Conservation (phyloP, 92 coral and sea anemone species). For the Porites divaricata region DNA sequence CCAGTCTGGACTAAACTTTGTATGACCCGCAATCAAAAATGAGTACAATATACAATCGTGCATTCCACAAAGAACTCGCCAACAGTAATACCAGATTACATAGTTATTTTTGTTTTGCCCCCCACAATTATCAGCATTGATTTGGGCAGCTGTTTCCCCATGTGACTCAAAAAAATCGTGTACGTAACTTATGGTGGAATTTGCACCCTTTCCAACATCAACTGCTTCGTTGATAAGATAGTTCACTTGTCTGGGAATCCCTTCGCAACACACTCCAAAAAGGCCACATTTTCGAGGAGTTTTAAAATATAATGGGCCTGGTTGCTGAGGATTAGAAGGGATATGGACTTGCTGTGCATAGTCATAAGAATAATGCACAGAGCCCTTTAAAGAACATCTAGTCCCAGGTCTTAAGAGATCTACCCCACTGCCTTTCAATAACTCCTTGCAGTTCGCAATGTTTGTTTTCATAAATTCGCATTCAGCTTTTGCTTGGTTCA, state of each 20-base stretch:
- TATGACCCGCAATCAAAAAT: conserved; percentile 20
- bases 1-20: conserved; percentile 53
- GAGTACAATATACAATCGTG: conserved; percentile 31
- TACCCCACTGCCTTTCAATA: conserved; percentile 28
- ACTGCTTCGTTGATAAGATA: conserved; percentile 64
- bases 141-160: conserved; percentile 52
- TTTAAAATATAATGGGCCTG: conserved; percentile 67
- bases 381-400: conserved; percentile 34
- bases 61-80: conserved; percentile 41
- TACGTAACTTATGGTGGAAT: conserved; percentile 44
- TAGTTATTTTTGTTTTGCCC: conserved; percentile 59
- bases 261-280: conserved; percentile 66
- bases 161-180: conserved; percentile 47
- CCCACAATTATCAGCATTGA: conserved; percentile 66
- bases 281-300: conserved; percentile 61
- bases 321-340: conserved; percentile 72
- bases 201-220: conserved; percentile 60
- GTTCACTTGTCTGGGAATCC: conserved; percentile 57
- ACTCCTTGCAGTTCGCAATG: conserved; percentile 9
- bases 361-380: conserved; percentile 58
- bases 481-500: conserved; percentile 28
- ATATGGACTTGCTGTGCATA: conserved; percentile 72
- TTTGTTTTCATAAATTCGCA: conserved; percentile 9
- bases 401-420: conserved; percentile 8
- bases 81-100: conserved; percentile 47